Conservation (phyloP, 2,888 invertebrate species). For the Cacoxenus indagator region DNA sequence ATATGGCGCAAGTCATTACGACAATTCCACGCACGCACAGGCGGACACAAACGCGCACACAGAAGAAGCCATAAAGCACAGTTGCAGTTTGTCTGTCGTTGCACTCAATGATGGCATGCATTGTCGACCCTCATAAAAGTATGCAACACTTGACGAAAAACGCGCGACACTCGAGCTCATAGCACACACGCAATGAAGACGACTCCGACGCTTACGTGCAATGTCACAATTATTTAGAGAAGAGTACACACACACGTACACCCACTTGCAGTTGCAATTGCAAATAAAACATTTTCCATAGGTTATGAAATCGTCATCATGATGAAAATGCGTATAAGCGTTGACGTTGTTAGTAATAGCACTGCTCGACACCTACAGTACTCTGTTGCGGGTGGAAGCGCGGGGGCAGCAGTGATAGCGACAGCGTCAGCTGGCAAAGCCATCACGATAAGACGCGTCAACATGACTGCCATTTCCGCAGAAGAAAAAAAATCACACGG, state of each 20-base stretch:
- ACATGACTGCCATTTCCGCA: constrained; percentile 9
- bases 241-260: background rate
- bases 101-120: constrained; percentile 58
- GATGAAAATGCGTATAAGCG: background rate
- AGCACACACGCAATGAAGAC: background rate
- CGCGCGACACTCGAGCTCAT: background rate
- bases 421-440: background rate
- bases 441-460: background rate
- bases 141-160: constrained; percentile 49
- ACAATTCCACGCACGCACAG: constrained; percentile 10
- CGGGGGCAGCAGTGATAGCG: too few relatives aligned
- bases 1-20: constrained; percentile 38
- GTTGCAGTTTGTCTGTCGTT: constrained; percentile 51
- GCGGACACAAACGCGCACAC: constrained; percentile 13
- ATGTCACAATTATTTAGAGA: constrained; percentile 61
- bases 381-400: too few relatives aligned
- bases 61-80: background rate
- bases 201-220: constrained; percentile 40
- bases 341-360: background rate
- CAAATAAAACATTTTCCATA: constrained; percentile 19
- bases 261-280: background rate
- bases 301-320: constrained; percentile 32
- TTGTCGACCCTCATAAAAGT: constrained; percentile 45
- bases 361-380: background rate
- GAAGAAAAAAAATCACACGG: background rate